These are phyloP conservation scores for Parus major DNA, from an alignment of 2,113 vertebrate species.

Conservation along the genomic window DNA sequence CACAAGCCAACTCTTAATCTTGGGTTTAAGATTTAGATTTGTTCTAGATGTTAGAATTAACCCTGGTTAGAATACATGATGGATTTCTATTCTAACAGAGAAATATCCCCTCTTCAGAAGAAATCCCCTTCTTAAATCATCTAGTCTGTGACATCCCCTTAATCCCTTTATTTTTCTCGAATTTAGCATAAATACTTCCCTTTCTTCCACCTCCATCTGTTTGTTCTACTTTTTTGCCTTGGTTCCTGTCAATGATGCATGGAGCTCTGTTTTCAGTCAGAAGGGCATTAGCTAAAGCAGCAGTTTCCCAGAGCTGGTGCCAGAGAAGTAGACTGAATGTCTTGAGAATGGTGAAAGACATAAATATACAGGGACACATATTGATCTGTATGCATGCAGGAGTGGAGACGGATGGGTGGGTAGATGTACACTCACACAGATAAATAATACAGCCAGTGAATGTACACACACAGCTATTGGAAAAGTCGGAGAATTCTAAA, in stretches of 20 bases:
- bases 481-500: not conserved
- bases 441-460: slow-evolving; percentile 36
- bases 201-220: slow-evolving; percentile 50
- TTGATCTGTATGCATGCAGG: slow-evolving; percentile 14
- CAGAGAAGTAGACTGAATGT: slow-evolving; percentile 38
- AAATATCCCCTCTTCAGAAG: slow-evolving; percentile 37
- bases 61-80: slow-evolving; percentile 23
- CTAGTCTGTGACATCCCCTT: slow-evolving; percentile 47
- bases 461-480: not conserved
- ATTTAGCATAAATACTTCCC: slow-evolving; percentile 57
- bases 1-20: slow-evolving; percentile 38
- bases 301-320: slow-evolving; percentile 56
- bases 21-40: slow-evolving; percentile 57
- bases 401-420: not conserved
- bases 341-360: slow-evolving; percentile 43
- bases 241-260: slow-evolving; percentile 10
- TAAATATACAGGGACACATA: slow-evolving; percentile 44
- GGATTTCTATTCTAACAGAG: slow-evolving; percentile 25
- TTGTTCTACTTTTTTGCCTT: slow-evolving; percentile 46
- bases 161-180: slow-evolving; percentile 43
- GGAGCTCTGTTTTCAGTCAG: slow-evolving; percentile 37
- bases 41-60: slow-evolving; percentile 62
- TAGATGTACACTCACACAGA: slow-evolving; percentile 15
- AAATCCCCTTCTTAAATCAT: slow-evolving; percentile 57
- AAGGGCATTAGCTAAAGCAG: slow-evolving; percentile 53